Conservation (phyloP, 2,113 vertebrate species). For the Pteropus alecto region DNA sequence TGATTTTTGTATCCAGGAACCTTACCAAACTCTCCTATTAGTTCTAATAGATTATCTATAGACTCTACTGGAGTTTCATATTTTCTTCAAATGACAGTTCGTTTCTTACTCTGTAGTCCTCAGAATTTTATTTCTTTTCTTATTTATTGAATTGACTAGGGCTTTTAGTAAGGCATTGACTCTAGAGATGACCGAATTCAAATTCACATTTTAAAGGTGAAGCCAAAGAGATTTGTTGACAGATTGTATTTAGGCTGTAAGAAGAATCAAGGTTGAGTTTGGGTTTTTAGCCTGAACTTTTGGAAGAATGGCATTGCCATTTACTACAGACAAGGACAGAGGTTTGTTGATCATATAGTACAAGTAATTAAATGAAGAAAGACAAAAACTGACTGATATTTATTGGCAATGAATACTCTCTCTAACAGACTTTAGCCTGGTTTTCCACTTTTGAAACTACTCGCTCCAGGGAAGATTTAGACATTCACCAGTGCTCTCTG, state of each 20-base stretch:
- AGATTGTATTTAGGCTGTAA: neutral
- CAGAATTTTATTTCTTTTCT: neutral
- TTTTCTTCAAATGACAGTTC: neutral
- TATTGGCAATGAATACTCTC: neutral
- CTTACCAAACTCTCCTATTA: neutral
- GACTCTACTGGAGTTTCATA: neutral
- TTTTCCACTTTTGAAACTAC: slow-evolving; percentile 11
- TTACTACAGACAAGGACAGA: neutral
- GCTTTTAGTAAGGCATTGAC: neutral
- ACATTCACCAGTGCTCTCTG: neutral
- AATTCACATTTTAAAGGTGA: neutral
- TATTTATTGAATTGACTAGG: neutral
- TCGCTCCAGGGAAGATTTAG: neutral
- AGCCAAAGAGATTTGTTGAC: neutral
- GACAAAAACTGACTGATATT: neutral
- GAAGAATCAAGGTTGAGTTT: neutral
- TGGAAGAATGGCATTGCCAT: neutral
- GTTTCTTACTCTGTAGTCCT: neutral
- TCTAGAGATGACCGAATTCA: neutral
- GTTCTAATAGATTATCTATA: neutral
- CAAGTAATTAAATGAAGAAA: neutral
- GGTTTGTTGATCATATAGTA: neutral
- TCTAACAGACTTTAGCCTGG: neutral
- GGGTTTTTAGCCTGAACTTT: neutral
- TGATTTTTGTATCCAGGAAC: neutral